These are phyloP conservation scores for Cryptoblepharus egeriae DNA, from an alignment of 2,797 vertebrate genomes.

Conservation along the genomic window DNA sequence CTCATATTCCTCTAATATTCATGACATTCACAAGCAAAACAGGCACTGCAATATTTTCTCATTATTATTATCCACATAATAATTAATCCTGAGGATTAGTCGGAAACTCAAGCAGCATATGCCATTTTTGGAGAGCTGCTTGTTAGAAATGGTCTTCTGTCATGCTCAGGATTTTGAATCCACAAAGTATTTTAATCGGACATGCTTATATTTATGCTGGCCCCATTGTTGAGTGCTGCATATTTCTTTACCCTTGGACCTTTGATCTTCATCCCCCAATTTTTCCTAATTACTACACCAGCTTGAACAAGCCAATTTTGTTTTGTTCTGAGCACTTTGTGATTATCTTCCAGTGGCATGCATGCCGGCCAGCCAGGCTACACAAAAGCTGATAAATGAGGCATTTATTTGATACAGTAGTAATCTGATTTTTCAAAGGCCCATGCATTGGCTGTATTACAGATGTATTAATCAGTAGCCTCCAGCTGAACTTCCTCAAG, in stretches of 20 bases:
- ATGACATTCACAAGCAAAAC: background rate
- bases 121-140: constrained; percentile 7
- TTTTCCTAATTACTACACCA: constrained; percentile 39
- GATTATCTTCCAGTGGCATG: constrained; percentile 60
- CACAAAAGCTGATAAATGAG: constrained; percentile 65
- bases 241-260: background rate
- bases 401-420: constrained; percentile 67
- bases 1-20: background rate
- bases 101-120: background rate
- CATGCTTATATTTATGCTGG: constrained; percentile 28
- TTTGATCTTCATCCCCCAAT: constrained; percentile 35
- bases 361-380: constrained; percentile 38
- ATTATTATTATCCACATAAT: background rate
- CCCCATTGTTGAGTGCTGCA: constrained; percentile 17
- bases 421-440: constrained; percentile 70
- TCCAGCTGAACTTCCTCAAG: constrained; percentile 52
- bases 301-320: constrained; percentile 54
- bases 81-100: constrained; percentile 5
- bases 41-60: background rate
- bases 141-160: constrained; percentile 31
- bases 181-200: constrained; percentile 9
- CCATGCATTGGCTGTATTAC: constrained; percentile 30
- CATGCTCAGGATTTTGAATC: constrained; percentile 6
- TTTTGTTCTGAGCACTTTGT: constrained; percentile 57
- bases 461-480: constrained; percentile 60